phyloP scores from a whole-genome alignment of 2,888 invertebrate species.

The Alitta virens region DNA sequence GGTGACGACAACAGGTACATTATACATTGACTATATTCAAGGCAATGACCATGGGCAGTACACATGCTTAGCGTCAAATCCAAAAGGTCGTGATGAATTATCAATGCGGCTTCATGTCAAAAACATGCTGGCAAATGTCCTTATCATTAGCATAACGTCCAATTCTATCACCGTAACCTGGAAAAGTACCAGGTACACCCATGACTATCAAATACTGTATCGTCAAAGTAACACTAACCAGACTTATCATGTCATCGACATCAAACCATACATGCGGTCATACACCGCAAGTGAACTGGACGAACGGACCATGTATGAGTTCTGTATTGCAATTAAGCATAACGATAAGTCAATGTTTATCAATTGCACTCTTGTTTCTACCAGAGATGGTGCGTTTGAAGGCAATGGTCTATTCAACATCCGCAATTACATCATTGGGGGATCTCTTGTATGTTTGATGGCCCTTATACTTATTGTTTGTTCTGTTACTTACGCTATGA shows the following conservation, averaged over 20 bases:
- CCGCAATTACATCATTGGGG: slow-evolving; percentile 18
- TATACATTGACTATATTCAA: slow-evolving; percentile 24
- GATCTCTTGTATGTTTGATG: slow-evolving; percentile 11
- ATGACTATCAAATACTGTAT: slow-evolving; percentile 28
- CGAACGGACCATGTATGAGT: slow-evolving; percentile 26
- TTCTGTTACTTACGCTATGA: slow-evolving; percentile 7
- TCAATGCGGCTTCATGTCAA: slow-evolving; percentile 20
- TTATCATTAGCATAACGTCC: slow-evolving; percentile 25
- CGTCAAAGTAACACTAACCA: slow-evolving; percentile 8
- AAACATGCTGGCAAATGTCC: slow-evolving; percentile 22
- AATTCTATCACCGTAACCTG: slow-evolving; percentile 30
- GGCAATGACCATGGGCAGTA: slow-evolving; percentile 25
- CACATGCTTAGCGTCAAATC: slow-evolving; percentile 25
- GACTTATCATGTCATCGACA: slow-evolving; percentile 5
- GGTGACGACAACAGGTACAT: slow-evolving; percentile 10
- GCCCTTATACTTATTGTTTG: slow-evolving; percentile 4
- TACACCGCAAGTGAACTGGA: slow-evolving; percentile 29
- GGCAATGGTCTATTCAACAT: slow-evolving; percentile 15
- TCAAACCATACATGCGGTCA: slow-evolving; percentile 31
- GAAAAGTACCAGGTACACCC: slow-evolving; percentile 20
- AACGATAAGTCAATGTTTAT: slow-evolving; percentile 12
- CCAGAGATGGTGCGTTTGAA: slow-evolving; percentile 8
- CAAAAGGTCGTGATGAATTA: slow-evolving; percentile 15
- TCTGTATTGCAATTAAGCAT: slow-evolving; percentile 28
- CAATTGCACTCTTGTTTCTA: slow-evolving; percentile 28